phyloP scores from a whole-genome alignment of 1,140 invertebrate species.

The Philotrypesis tridentata region DNA sequence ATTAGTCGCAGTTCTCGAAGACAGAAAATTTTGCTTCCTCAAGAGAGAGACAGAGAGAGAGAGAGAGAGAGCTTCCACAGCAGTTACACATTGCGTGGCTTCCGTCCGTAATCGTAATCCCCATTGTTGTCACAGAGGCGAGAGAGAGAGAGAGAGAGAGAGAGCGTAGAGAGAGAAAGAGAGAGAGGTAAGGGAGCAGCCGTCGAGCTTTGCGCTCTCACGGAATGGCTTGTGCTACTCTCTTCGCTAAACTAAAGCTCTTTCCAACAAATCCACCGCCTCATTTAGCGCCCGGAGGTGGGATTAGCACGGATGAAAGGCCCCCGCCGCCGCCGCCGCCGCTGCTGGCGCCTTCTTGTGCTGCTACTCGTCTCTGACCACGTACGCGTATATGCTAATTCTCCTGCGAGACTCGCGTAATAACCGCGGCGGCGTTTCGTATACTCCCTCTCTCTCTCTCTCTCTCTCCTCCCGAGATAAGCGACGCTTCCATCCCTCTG shows the following conservation, averaged over 20 bases:
- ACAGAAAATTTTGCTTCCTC: conserved; percentile 24
- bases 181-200: too few species aligned
- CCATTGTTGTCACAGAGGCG: conserved; percentile 27
- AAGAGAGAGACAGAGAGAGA: background rate
- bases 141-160: too few species aligned
- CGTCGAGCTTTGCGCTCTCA: conserved; percentile 31
- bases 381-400: conserved; percentile 68
- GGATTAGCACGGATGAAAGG: conserved; percentile 59
- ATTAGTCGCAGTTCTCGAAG: conserved; percentile 19
- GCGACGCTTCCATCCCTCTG: conserved; percentile 19
- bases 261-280: conserved; percentile 74
- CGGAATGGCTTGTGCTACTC: background rate
- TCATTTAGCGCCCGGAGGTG: conserved; percentile 68
- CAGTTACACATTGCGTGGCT: background rate
- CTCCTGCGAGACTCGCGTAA: conserved; percentile 53
- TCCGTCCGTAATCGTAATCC: conserved; percentile 44
- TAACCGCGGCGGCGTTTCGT: conserved; percentile 53
- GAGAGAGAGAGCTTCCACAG: background rate
- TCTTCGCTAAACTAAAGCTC: conserved; percentile 61
- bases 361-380: conserved; percentile 66
- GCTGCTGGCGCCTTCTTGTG: conserved; percentile 66
- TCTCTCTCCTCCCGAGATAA: conserved; percentile 49
- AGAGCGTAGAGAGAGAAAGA: too few species aligned
- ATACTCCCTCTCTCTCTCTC: conserved; percentile 27
- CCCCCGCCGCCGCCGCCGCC: too few species aligned